Percentiles rank a stretch among this genome's conserved stretches.
Evolutionary conservation across 2,797 vertebrate genomes (phyloP).

Genomic region (Pipistrellus pipistrellus): DNA sequence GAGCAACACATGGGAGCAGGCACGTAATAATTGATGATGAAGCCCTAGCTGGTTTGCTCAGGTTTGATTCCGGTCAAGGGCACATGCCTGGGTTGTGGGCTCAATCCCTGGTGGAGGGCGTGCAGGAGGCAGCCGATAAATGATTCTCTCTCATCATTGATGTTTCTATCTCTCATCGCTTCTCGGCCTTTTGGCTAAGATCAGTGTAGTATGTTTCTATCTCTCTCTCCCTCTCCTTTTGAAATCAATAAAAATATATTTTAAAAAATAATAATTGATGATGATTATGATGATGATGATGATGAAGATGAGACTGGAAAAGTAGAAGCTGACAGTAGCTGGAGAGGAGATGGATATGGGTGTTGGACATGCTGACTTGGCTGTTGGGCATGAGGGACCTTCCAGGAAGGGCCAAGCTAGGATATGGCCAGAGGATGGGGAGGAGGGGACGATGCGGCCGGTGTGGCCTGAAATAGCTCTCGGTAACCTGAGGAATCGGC

Average conservation of each 20-base stretch:
- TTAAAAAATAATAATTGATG: no score
- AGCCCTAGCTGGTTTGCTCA: no score
- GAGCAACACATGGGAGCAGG: not conserved
- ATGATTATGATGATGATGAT: not conserved
- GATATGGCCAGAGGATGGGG: slow-evolving; percentile 39
- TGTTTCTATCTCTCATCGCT: no score
- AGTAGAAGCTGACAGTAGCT: not conserved
- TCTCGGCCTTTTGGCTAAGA: no score
- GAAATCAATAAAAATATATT: no score
- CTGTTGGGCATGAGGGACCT: slow-evolving; percentile 25
- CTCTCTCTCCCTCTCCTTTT: no score
- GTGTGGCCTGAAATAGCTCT: slow-evolving; percentile 76
- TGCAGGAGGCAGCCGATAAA: no score
- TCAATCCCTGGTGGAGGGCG: no score
- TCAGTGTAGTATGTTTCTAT: no score
- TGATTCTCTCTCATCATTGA: no score
- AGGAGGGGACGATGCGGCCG: slow-evolving; percentile 40
- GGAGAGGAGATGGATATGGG: not conserved
- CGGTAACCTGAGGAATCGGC: slow-evolving; percentile 81
- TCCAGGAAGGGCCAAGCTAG: slow-evolving; percentile 70
- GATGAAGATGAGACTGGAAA: not conserved
- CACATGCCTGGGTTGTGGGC: no score
- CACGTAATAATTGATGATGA: not conserved
- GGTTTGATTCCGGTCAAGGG: no score
- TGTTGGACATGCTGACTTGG: not conserved